Percentiles rank a stretch among this genome's conserved stretches.
These are phyloP conservation scores for Bubalus kerabau DNA, from an alignment of 2,113 vertebrate genomes.

Conservation along the genomic window DNA sequence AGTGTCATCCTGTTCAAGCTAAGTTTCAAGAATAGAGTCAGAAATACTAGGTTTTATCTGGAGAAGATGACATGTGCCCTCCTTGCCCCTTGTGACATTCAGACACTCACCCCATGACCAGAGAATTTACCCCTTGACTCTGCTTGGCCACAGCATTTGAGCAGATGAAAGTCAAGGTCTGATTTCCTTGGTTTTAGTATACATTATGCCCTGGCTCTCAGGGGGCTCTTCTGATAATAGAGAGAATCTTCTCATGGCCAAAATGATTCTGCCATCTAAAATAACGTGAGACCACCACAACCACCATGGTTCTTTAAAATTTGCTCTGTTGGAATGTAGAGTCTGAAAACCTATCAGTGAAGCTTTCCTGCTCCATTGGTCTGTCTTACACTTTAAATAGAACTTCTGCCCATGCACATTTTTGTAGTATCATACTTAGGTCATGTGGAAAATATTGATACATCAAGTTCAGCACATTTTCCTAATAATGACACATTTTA, in stretches of 20 bases:
- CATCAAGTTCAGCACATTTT: background rate
- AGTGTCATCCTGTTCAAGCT: background rate
- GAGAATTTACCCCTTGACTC: background rate
- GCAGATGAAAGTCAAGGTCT: background rate
- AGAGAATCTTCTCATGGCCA: background rate
- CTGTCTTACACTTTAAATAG: background rate
- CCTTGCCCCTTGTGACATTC: background rate
- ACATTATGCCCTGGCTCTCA: background rate
- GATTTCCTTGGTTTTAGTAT: background rate
- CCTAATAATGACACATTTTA: background rate
- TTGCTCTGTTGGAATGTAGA: background rate
- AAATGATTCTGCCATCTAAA: conserved; percentile 28
- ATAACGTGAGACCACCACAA: background rate
- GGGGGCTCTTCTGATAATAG: background rate
- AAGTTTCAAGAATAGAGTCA: background rate
- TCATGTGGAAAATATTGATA: background rate
- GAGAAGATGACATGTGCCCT: background rate
- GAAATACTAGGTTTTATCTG: background rate
- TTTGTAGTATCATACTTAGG: background rate
- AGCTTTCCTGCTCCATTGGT: background rate
- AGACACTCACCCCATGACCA: background rate
- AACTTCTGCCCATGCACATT: background rate
- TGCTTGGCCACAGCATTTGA: background rate
- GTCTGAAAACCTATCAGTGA: background rate
- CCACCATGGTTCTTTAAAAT: background rate